Percentiles rank a stretch among this genome's conserved stretches.
Evolutionary conservation across 2,888 invertebrate species (phyloP).

Genomic region (Volucella inflata): DNA sequence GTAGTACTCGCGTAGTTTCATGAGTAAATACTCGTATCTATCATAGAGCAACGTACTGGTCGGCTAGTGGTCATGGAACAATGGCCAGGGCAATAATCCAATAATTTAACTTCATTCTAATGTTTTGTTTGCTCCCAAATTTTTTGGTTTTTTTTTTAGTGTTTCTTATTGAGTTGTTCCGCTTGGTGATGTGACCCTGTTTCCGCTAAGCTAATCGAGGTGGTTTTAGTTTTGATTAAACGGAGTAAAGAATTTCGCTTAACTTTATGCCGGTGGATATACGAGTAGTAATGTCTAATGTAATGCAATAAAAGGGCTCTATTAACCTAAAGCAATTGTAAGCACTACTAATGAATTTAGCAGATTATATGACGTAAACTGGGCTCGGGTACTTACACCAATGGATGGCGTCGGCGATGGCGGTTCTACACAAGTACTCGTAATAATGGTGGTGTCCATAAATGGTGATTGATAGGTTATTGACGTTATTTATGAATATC

Average conservation of each 20-base stretch:
- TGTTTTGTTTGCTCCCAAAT: constrained; percentile 35
- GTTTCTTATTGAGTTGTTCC: constrained; percentile 53
- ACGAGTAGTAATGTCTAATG: neutral
- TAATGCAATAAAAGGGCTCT: constrained; percentile 4
- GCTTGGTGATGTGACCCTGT: constrained; percentile 63
- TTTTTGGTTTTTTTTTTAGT: neutral
- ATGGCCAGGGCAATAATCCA: constrained; percentile 69
- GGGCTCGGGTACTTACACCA: neutral
- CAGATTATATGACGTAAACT: constrained; percentile 27
- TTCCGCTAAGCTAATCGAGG: constrained; percentile 25
- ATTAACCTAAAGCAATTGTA: constrained; percentile 11
- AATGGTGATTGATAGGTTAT: too few relatives aligned
- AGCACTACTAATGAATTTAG: neutral
- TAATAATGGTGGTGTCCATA: too few relatives aligned
- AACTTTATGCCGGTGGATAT: neutral
- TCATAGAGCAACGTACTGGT: constrained; percentile 14
- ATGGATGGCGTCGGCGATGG: too few relatives aligned
- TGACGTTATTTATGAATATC: neutral
- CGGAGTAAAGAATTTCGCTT: constrained; percentile 8
- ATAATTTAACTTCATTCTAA: constrained; percentile 51
- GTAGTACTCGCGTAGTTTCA: neutral
- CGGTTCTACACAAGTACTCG: too few relatives aligned
- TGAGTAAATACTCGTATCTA: too few relatives aligned
- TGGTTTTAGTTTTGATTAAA: constrained; percentile 26
- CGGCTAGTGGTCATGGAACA: constrained; percentile 62